phyloP scores from a whole-genome alignment of 2,797 vertebrate genomes.

The Xerus rutilus region DNA sequence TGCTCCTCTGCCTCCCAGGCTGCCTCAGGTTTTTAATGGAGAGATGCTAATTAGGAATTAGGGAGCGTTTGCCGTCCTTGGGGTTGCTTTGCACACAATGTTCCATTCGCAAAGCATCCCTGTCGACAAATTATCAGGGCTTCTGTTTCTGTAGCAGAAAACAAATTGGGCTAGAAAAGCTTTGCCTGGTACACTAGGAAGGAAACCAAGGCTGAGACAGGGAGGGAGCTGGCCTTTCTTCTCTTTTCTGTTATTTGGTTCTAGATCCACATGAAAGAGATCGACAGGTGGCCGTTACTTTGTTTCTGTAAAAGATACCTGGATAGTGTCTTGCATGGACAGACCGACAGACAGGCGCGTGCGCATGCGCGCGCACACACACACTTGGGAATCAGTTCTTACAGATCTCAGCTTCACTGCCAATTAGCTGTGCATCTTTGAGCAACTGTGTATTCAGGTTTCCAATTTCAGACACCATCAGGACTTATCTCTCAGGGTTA shows the following conservation, averaged over 20 bases:
- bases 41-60: constrained; percentile 37
- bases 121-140: neutral
- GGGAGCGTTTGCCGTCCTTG: neutral
- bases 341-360: no score
- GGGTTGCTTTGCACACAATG: neutral
- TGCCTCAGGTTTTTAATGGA: neutral
- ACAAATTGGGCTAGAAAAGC: neutral
- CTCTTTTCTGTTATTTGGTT: neutral
- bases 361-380: neutral
- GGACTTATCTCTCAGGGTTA: neutral
- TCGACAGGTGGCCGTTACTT: neutral
- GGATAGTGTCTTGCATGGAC: neutral
- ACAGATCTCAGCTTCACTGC: neutral
- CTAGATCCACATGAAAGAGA: neutral
- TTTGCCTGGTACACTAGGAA: neutral
- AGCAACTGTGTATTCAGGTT: neutral
- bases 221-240: neutral
- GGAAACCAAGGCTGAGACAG: neutral
- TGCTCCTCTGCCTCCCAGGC: neutral
- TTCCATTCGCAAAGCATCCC: neutral
- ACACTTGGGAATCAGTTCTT: neutral
- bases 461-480: neutral
- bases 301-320: neutral
- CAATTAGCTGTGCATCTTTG: neutral
- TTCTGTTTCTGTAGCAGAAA: neutral